Evolutionary conservation across 2,888 invertebrate species (phyloP), one percentile per base, ranked within the genome.

Genomic region (Myathropa florea): DNA sequence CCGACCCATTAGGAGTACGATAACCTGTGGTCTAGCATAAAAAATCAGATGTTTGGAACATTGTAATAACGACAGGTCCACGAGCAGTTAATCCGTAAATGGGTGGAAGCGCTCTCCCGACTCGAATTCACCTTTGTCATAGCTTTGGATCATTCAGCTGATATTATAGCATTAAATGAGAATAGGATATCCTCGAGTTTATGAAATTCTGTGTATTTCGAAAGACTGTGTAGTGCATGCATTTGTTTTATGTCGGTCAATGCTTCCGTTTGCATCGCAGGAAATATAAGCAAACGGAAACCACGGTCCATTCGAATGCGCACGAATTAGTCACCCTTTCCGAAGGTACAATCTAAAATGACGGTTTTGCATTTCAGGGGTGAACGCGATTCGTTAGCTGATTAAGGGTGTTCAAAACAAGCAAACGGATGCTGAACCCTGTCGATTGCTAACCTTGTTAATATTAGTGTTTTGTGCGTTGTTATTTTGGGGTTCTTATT

Each of bases 201-300:
- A 28, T 36, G 21, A 60, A 28, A 65, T 36, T 60, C 12, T n/a
- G 55, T 26, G 39, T 36, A n/a, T 59, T 33, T 63, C 33, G 3
- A 12, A 30, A 39, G 28, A 28, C 9, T 14, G 53, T 12, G 39
- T 67, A 63, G 24, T 61, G 65, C 59, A 59, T 67, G 77, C 72
- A 71, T 73, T 78, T 86, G 86, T 86, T 86, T 83, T 78, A 78
- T 82, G 83, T 86, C 86, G 70, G 78, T 60, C 23, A 67, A 70
- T 21, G 70, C 70, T 70, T 86, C 86, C 86, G 82, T 59, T 78
- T 83, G 67, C 46, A 53, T 72, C 63, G 53, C 78, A 72, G 81
- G 85, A 83, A 86, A 78, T 60, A 86, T 73, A 86, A 86, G 75
- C 78, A 71, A 83, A 78, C 86, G 83, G 86, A 83, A 86, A 83